Base-by-base conservation (phyloP, 1,140 invertebrate species). In the Lepidurus couesii region DNA sequence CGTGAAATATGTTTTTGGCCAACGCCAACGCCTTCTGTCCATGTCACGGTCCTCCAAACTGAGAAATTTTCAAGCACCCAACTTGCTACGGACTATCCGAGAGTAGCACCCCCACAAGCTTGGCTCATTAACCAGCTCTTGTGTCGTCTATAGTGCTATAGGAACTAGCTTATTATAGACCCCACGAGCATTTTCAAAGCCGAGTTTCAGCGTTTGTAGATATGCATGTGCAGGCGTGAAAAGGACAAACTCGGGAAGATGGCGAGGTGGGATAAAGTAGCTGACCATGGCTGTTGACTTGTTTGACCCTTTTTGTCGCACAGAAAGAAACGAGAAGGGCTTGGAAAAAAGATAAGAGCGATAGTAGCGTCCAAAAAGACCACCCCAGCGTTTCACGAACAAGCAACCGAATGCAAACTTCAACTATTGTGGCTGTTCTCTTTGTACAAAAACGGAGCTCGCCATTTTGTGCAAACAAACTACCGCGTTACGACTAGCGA, bases 1-100 rank as follows among this genome's bases (percentile, higher is more conserved):
- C 53, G 53, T 65, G 53, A 65, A 65, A 65, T 65, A 65, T 65
- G 53, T 65, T 65, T 47, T 65, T 65, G 53, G 53, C 53, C 53
- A 65, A 65, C 53, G 53, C 53, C 53, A 65, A 65, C 53, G 53
- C 53, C 53, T 65, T 65, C 53, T 65, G 53, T 65, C 53, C 21
- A 65, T 65, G 53, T 65, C 53, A 65, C 53, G 53, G 53, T 65
- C 13, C 53, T 65, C 53, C 53, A 65, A 65, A 65, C 53, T 65
- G 53, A 65, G 53, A 65, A 65, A 65, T 65, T 65, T 65, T 65
- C 53, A 65, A 65, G 53, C 53, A 65, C 53, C 53, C 13, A 65
- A 65, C 53, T 65, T 65, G 6, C 53, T 65, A 65, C 21, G 53
- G 53, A 65, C 53, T 65, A 65, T n/a, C 53, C 53, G 53, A 65